Conservation (phyloP, 2,888 invertebrate genomes). For the Thymelicus acteon region DNA sequence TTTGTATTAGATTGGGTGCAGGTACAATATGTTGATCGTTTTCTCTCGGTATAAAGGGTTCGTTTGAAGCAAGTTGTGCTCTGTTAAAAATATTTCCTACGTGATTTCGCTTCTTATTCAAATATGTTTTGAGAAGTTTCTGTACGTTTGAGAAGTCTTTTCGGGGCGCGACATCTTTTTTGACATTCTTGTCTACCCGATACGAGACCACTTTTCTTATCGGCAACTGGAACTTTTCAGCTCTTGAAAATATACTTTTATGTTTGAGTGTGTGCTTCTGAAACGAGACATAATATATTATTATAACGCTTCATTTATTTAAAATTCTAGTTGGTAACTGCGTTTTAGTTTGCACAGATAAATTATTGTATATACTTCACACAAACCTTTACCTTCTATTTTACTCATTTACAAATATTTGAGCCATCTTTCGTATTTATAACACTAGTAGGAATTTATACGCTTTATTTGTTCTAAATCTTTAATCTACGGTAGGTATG, state of each 20-base stretch:
- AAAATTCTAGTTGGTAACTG: no score
- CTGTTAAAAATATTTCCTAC: constrained; percentile 1
- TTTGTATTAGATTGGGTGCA: background rate
- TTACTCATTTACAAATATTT: no score
- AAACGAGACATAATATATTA: constrained; percentile 19
- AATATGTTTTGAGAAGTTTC: constrained; percentile 57
- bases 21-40: background rate
- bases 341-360: no score
- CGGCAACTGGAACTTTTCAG: constrained; percentile 43
- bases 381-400: no score
- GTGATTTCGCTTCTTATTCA: constrained; percentile 46
- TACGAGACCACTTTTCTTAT: constrained; percentile 29
- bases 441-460: background rate
- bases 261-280: constrained; percentile 39
- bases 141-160: constrained; percentile 60
- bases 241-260: constrained; percentile 43
- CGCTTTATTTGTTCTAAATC: no score
- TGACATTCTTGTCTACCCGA: constrained; percentile 38
- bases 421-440: no score
- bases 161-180: constrained; percentile 56
- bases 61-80: background rate
- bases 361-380: no score
- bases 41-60: background rate
- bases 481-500: background rate
- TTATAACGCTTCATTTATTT: background rate